These are phyloP conservation scores for Miltochrista miniata DNA, from an alignment of 2,888 invertebrate genomes.

Conservation along the genomic window DNA sequence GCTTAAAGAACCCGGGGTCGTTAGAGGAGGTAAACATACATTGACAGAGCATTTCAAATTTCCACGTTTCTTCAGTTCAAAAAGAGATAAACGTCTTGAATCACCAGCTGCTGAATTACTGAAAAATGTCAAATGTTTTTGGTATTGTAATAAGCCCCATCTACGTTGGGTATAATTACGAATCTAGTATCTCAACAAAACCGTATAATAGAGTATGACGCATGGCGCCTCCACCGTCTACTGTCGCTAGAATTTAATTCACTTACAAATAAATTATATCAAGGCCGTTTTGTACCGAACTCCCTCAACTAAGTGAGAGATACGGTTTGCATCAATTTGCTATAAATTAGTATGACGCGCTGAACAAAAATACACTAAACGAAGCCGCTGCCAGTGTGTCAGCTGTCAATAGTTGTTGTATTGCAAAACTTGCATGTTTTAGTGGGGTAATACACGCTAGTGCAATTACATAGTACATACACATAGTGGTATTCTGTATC, in stretches of 20 bases:
- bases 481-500: no score
- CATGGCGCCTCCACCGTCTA: constrained; percentile 19
- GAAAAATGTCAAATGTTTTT: no score
- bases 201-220: constrained; percentile 34
- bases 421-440: no score
- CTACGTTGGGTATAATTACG: constrained; percentile 6
- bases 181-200: constrained; percentile 17
- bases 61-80: no score
- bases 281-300: constrained; percentile 38
- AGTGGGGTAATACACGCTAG: no score
- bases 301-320: constrained; percentile 12
- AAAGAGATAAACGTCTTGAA: no score
- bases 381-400: not conserved
- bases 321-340: constrained; percentile 11
- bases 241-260: constrained; percentile 44
- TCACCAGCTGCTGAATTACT: no score
- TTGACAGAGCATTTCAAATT: no score
- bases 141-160: no score
- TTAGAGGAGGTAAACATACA: no score
- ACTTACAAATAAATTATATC: constrained; percentile 47
- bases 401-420: not conserved
- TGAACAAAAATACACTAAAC: constrained; percentile 7
- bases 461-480: no score
- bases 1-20: no score
- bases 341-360: constrained; percentile 14